Conservation (phyloP, 2,888 invertebrate genomes). For the Lochmaea crataegi region DNA sequence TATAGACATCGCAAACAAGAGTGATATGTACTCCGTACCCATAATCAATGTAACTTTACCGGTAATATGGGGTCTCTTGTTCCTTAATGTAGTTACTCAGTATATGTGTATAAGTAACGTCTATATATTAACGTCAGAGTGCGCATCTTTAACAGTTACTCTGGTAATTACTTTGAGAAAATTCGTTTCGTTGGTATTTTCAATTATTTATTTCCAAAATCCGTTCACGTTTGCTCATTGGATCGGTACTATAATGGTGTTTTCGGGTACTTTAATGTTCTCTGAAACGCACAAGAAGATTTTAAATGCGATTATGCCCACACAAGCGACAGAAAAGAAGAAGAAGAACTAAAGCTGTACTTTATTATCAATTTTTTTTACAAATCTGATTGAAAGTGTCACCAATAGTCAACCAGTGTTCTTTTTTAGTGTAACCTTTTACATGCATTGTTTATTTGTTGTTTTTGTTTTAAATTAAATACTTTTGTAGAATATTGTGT, state of each 20-base stretch:
- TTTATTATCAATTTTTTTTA: no score
- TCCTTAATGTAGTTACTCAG: conserved; percentile 89
- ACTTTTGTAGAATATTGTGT: neutral
- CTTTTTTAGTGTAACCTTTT: neutral
- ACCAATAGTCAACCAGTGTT: no score
- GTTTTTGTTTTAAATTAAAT: conserved; percentile 2
- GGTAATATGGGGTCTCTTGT: conserved; percentile 79
- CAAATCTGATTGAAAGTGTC: no score
- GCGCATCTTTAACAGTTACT: conserved; percentile 93
- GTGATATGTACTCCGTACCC: conserved; percentile 71
- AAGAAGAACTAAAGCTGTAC: conserved; percentile 1
- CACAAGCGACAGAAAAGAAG: conserved; percentile 2
- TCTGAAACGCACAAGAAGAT: conserved; percentile 44
- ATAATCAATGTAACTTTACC: conserved; percentile 75
- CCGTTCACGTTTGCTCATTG: conserved; percentile 93
- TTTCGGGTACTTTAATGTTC: conserved; percentile 82
- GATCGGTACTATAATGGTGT: conserved; percentile 90
- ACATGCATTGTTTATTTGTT: neutral
- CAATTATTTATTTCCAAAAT: conserved; percentile 94
- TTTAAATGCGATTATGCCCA: conserved; percentile 22
- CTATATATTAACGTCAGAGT: conserved; percentile 93
- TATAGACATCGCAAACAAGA: conserved; percentile 76
- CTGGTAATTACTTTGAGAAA: conserved; percentile 95
- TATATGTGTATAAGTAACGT: conserved; percentile 95
- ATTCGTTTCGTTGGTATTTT: conserved; percentile 94